A percentile compares a stretch with the other conserved stretches of the same genome.
These are phyloP conservation scores for Sphaerolaimus hirsutus DNA, from an alignment of 2,888 invertebrate species.

Conservation along the genomic window DNA sequence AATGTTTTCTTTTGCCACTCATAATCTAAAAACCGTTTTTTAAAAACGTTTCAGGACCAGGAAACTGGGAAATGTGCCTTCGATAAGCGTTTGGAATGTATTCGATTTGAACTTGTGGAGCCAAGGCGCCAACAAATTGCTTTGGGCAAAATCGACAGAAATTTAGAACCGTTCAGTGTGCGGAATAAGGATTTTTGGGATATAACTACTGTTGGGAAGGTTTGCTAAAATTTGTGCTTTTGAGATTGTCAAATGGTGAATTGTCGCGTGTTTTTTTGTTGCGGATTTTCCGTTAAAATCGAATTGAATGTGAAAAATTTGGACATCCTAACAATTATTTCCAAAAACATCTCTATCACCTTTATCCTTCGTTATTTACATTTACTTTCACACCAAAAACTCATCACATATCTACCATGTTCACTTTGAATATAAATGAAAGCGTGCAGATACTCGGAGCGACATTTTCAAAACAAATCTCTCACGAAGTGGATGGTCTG, in stretches of 20 bases:
- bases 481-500: conserved; percentile 86
- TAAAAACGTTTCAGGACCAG: conserved; percentile 30
- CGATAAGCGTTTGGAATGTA: conserved; percentile 48
- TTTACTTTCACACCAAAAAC: too few relatives aligned
- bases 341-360: too few relatives aligned
- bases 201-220: too few relatives aligned
- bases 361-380: too few relatives aligned
- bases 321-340: too few relatives aligned
- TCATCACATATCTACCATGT: too few relatives aligned
- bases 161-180: conserved; percentile 64
- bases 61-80: conserved; percentile 55
- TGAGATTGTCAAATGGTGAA: too few relatives aligned
- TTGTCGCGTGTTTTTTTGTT: too few relatives aligned
- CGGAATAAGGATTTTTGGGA: conserved; percentile 76
- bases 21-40: too few relatives aligned
- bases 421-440: not conserved
- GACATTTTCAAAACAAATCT: conserved; percentile 56
- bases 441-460: conserved; percentile 36
- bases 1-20: not conserved
- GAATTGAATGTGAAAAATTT: too few relatives aligned
- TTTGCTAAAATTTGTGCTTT: too few relatives aligned
- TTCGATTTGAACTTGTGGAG: conserved; percentile 37
- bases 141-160: conserved; percentile 46
- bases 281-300: too few relatives aligned
- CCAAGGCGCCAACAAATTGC: conserved; percentile 49